These are phyloP conservation scores for Coptotermes formosanus DNA, from an alignment of 1,140 invertebrate genomes.

Conservation along the genomic window DNA sequence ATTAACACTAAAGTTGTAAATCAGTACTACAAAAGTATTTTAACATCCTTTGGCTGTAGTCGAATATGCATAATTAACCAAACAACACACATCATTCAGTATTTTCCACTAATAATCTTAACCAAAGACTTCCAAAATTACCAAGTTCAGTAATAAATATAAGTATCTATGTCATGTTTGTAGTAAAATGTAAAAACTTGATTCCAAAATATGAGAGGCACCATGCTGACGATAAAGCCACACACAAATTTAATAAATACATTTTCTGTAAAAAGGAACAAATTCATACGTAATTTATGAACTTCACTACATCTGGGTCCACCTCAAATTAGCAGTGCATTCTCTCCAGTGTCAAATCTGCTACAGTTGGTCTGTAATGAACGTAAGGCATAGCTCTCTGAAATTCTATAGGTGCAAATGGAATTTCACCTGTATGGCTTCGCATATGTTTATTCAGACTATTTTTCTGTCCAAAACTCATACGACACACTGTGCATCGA, in stretches of 20 bases:
- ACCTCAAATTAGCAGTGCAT: background rate
- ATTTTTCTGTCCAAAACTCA: background rate
- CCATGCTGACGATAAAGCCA: background rate
- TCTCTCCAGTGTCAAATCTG: background rate
- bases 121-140: background rate
- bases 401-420: background rate
- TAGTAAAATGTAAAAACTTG: background rate
- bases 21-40: background rate
- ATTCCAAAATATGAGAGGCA: background rate
- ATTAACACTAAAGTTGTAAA: background rate
- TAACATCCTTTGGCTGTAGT: background rate
- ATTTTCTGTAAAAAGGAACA: background rate
- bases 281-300: background rate
- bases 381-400: background rate
- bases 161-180: background rate
- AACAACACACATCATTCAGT: background rate
- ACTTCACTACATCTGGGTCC: background rate
- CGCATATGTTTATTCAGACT: slow-evolving; percentile 21
- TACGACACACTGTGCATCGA: slow-evolving; percentile 8
- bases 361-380: background rate
- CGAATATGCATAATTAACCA: background rate
- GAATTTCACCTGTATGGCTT: slow-evolving; percentile 23
- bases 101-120: background rate
- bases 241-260: background rate
- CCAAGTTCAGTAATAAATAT: background rate